Evolutionary conservation across 2,888 invertebrate species (phyloP), one percentile per base, ranked within the genome.

Genomic region (Tenthredo livida): DNA sequence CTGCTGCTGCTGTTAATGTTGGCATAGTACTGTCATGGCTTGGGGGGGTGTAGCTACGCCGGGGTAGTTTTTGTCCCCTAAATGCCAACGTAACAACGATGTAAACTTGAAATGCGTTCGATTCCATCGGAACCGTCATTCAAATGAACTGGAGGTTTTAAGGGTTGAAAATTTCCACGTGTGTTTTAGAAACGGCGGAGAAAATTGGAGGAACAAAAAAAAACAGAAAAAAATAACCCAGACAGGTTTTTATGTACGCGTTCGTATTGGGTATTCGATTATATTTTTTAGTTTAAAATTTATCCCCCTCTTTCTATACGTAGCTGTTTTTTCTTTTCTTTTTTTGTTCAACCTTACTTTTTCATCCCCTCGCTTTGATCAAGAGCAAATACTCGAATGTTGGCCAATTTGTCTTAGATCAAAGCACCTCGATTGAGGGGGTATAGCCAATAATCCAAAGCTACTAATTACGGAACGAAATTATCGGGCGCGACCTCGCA

Each of bases 1-100:
- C 25, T 78, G 58, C 37, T 78, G 78, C n/a, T 58, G 61, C 58
- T 61, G 78, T 58, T 80, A 80, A 80, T 80, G 78, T 61, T 61
- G 40, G 58, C 15, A 80, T 21, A 37, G 77, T 37, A 37, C 50
- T 37, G 21, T 54, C 73, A n/a, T 43, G 17, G 37, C 37, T 43
- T 17, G 37, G 5, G 33, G 17, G 72, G 40, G 72, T 43, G 12
- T 40, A 4, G 40, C 9, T 43, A 43, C n/a, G 21, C 17, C 72
- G 17, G 40, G 37, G 72, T 43, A 21, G 17, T 72, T 29, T n/a
- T 50, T 77, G 12, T 33, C 72, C 72, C 72, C 72, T 72, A 43
- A 72, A 72, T 77, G 17, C 47, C 29, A 17, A 6, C 37, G 17
- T 29, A 80, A 80, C 78, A 80, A 80, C 61, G 61, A 21, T 61